Base-by-base conservation (phyloP, 92 coral and sea anemone species). In the Zoanthus sansibaricus region DNA sequence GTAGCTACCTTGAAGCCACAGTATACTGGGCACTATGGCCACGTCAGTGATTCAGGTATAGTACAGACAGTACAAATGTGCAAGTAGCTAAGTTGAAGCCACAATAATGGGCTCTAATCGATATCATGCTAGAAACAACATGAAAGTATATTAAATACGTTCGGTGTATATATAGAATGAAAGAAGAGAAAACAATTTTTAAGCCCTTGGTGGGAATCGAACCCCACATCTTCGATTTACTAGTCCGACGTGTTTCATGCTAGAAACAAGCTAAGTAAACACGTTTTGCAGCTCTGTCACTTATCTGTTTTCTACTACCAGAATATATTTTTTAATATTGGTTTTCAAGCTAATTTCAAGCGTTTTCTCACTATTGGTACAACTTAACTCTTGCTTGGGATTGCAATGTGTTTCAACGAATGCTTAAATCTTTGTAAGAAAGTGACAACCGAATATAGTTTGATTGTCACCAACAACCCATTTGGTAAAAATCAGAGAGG, bases 201-300 rank as follows among this genome's bases (percentile, higher is more conserved):
- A 25, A 25, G 25, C 25, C 25, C 25, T 25, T 25, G 25, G 25
- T 0, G 25, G 25, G 25, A 25, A 25, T 25, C 25, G 25, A 25
- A 25, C 25, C 25, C 25, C 0, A 25, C 25, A 25, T 25, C 25
- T 25, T 25, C 25, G 0, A 0, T 25, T 25, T 25, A 25, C 25
- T 25, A 25, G 25, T 25, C 25, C 25, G 25, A 25, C n/a, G n/a
- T n/a, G n/a, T n/a, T n/a, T n/a, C n/a, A n/a, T n/a, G 75, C 75
- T 71, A 31, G 49, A 31, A 71, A 37, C 76, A 37, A 32, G 76
- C 51, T 71, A 71, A 32, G 76, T 71, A 71, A 14, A 32, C 33
- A 18, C 11, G 9, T 3, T 18, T 66, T 33, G 9, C 42, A 66
- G 10, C 10, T 66, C 71, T 71, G 75, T 71, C n/a, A 71, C 46